Evolutionary conservation across 2,888 invertebrate species (phyloP).

Genomic region (Allygus modestus): DNA sequence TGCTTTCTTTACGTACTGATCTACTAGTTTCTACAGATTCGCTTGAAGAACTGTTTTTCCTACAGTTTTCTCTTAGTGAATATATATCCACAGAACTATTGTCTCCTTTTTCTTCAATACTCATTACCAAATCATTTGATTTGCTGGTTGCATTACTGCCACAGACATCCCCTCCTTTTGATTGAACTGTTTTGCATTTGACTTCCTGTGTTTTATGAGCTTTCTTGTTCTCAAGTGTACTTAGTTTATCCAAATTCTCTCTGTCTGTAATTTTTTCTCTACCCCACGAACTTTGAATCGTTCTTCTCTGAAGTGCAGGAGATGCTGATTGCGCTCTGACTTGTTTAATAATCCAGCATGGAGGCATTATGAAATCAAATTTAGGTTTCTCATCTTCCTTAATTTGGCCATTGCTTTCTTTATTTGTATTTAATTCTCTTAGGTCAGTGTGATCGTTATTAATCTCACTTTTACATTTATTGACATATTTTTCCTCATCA

Average conservation of each 20-base stretch:
- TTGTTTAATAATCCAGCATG: conserved; percentile 67
- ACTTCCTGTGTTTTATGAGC: neutral
- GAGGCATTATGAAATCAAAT: conserved; percentile 63
- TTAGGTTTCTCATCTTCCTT: conserved; percentile 60
- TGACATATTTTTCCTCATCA: neutral
- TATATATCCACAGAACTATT: neutral
- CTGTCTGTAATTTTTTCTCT: conserved; percentile 43
- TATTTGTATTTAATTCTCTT: conserved; percentile 63
- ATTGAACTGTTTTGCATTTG: neutral
- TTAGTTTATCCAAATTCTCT: neutral
- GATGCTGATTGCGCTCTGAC: conserved; percentile 69
- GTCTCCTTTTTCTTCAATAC: conserved; percentile 58
- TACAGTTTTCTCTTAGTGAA: conserved; percentile 60
- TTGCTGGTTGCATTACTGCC: neutral
- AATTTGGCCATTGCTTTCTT: conserved; percentile 33
- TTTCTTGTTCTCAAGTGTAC: neutral
- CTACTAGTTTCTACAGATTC: conserved; percentile 58
- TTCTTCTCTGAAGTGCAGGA: conserved; percentile 69
- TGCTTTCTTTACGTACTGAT: conserved; percentile 37
- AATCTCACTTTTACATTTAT: conserved; percentile 14
- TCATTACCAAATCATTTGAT: neutral
- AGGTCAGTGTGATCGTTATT: conserved; percentile 71
- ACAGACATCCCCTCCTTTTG: neutral
- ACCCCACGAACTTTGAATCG: conserved; percentile 41
- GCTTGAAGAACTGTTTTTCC: conserved; percentile 48